Evolutionary conservation across 2,888 invertebrate species (phyloP), one percentile per base, ranked within the genome.

Genomic region (Tiphia femorata): DNA sequence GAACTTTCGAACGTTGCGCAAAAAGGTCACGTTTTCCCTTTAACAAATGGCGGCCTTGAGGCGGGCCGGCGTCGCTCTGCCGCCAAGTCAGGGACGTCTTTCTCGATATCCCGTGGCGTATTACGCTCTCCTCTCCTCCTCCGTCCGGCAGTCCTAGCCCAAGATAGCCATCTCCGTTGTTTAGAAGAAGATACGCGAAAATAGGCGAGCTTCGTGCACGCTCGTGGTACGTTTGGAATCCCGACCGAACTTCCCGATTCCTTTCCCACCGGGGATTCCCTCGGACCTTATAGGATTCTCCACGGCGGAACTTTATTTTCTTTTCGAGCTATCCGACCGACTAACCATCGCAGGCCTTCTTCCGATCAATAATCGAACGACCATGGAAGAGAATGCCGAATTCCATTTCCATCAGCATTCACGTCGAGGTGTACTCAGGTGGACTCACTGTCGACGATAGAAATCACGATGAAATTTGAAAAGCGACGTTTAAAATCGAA

Each of bases 1-100:
- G 52, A 50, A 62, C 52, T 33, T 47, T 40, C 20, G 35, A 49
- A 33, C 35, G 62, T 43, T 47, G 49, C 44, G 29, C 20, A 46
- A 49, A 62, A 64, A 64, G 63, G 62, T 64, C 63, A 64, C 49
- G 62, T 58, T 47, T 54, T 50, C 57, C 20, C 58, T 49, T 58
- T 12, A 58, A 64, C 62, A 64, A 64, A 63, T 55, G 62, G 54
- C 57, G 50, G 41, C 53, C 58, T 62, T 47, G 60, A n/a, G n/a
- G n/a, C n/a, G n/a, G n/a, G n/a, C n/a, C n/a, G n/a, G n/a, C n/a
- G n/a, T n/a, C n/a, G n/a, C n/a, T n/a, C n/a, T n/a, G n/a, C n/a
- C n/a, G n/a, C n/a, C n/a, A n/a, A n/a, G n/a, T n/a, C n/a, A n/a
- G n/a, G n/a, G n/a, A n/a, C n/a, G n/a, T n/a, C n/a, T n/a, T n/a